Evolutionary conservation across 1,140 invertebrate species (phyloP), one percentile per base, ranked within the genome.

Genomic region (Lepidurus arcticus): DNA sequence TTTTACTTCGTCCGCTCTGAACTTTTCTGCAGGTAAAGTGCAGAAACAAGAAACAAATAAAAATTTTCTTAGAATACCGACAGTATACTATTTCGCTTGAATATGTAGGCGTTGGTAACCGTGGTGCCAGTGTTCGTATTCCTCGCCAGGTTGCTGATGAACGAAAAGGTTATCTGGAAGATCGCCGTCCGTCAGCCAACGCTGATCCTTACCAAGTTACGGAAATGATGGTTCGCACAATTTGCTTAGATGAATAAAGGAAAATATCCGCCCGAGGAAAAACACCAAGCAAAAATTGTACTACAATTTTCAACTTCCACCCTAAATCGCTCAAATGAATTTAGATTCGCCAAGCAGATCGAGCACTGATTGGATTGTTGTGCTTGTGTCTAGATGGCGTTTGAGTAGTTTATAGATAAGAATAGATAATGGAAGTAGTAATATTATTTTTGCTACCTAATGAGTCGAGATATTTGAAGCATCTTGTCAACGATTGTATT

Each of bases 151-250:
- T 94, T n/a, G 93, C 93, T 5, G 94, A 95, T 81, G 92, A 94
- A 1, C 92, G 93, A 82, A 92, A 92, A 83, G 96, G 96, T 3
- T 98, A 98, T 84, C 86, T 98, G 78, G 96, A 98, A 85, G 96
- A 98, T 85, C 88, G 96, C 79, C 88, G 96, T 83, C 96, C 96
- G 11, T 90, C 95, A 4, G 96, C 95, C 80, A 98, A 98, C 86
- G 95, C 93, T 84, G 95, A 98, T 85, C 95, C 96, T 0, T 97
- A 98, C 86, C 84, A 88, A 1, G 92, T 94, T 0, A 87, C 88
- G 78, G 88, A 93, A 81, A 90, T 91, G 1, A 85, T 95, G 21
- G 88, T 94, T 76, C 88, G 91, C 80, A 94, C 92, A 16, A 87
- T 88, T 76, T 83, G 90, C 79, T 86, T 92, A 0, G 87, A 89